Percentiles rank a stretch among this genome's conserved stretches.
Conservation (phyloP, 2,888 invertebrate species). For the Drosophila mettleri region DNA sequence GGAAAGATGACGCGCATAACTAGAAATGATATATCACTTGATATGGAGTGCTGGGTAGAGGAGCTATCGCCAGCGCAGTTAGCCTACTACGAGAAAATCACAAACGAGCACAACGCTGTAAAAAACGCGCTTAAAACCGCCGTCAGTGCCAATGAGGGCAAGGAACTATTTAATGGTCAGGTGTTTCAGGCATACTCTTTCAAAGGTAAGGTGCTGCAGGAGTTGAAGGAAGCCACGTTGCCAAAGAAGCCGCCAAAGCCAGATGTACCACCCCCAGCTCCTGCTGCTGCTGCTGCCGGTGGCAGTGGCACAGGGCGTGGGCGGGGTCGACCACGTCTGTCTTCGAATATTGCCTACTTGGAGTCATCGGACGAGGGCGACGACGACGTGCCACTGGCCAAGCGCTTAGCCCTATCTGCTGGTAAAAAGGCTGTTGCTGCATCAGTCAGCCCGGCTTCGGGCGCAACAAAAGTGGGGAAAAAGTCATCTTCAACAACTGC, state of each 20-base stretch:
- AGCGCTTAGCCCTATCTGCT: conserved; percentile 82
- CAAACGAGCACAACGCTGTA: conserved; percentile 89
- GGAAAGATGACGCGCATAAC: conserved; percentile 79
- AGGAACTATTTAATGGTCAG: conserved; percentile 89
- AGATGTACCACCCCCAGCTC: conserved; percentile 58
- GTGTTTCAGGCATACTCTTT: conserved; percentile 88
- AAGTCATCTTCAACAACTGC: conserved; percentile 34
- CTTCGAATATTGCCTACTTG: conserved; percentile 80
- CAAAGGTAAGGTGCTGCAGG: conserved; percentile 85
- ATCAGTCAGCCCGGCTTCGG: conserved; percentile 8
- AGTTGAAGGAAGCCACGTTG: conserved; percentile 81
- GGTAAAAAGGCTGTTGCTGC: conserved; percentile 61
- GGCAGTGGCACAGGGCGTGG: conserved; percentile 59
- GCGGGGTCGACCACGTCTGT: conserved; percentile 68
- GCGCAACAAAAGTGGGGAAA: conserved; percentile 44
- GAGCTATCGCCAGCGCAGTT: conserved; percentile 89
- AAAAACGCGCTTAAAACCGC: conserved; percentile 87
- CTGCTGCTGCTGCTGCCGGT: conserved; percentile 28
- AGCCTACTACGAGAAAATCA: conserved; percentile 87
- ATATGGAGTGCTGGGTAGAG: conserved; percentile 90
- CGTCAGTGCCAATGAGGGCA: conserved; percentile 86
- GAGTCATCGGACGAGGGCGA: conserved; percentile 85
- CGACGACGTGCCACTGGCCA: conserved; percentile 85
- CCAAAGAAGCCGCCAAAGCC: conserved; percentile 80
- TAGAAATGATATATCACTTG: conserved; percentile 85